phyloP scores from a whole-genome alignment of 2,797 vertebrate species.

The Chiroxiphia lanceolata region DNA sequence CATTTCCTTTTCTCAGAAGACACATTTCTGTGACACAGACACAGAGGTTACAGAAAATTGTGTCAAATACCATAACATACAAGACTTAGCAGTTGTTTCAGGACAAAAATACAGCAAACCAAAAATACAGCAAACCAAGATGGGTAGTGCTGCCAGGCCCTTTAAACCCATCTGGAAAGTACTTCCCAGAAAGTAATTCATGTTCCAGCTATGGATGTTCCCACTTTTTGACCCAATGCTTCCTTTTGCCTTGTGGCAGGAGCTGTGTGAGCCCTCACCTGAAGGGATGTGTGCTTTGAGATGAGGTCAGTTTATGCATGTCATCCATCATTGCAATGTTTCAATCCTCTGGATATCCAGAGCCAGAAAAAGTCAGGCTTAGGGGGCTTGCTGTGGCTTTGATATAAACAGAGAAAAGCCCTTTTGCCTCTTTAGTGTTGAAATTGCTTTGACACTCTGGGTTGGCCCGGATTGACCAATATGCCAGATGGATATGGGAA shows the following conservation, averaged over 20 bases:
- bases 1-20: neutral
- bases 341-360: neutral
- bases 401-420: neutral
- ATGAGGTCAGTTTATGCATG: neutral
- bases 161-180: neutral
- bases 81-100: neutral
- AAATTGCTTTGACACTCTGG: neutral
- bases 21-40: neutral
- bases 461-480: neutral
- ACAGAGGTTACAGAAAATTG: neutral
- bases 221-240: neutral
- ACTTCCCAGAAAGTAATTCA: neutral
- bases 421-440: neutral
- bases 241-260: neutral
- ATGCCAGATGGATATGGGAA: neutral
- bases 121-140: neutral
- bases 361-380: neutral
- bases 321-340: neutral
- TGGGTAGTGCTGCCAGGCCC: neutral
- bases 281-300: neutral
- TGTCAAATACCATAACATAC: neutral
- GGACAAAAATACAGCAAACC: neutral
- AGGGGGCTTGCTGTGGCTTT: neutral
- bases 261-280: neutral
- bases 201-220: neutral